Percentiles rank a stretch among this genome's conserved stretches.
These are phyloP conservation scores for Chromis chromis DNA, from an alignment of 2,797 vertebrate genomes.

Conservation along the genomic window DNA sequence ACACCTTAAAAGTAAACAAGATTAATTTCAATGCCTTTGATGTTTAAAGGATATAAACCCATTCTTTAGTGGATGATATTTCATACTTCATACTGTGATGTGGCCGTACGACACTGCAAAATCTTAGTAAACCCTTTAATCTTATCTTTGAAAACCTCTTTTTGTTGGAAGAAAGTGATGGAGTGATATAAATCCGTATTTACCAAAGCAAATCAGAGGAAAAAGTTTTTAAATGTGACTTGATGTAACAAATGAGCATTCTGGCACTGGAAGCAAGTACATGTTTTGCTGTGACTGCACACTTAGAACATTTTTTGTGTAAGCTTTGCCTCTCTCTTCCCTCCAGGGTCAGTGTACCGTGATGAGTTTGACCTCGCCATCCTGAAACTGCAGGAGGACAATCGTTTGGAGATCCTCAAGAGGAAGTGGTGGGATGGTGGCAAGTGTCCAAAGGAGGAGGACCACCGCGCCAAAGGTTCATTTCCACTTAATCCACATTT, in stretches of 20 bases:
- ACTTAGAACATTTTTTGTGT: not conserved
- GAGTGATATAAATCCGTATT: not conserved
- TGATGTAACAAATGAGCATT: not conserved
- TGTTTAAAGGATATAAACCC: constrained; percentile 47
- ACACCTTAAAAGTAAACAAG: constrained; percentile 58
- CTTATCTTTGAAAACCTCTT: constrained; percentile 15
- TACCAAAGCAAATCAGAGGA: not conserved
- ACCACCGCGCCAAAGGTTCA: constrained; percentile 97
- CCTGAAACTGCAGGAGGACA: constrained; percentile 97
- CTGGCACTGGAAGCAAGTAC: too few species aligned
- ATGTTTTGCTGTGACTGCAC: too few species aligned
- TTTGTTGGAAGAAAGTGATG: constrained; percentile 6
- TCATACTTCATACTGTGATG: not conserved
- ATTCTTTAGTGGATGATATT: constrained; percentile 26
- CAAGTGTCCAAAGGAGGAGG: constrained; percentile 97
- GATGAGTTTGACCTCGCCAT: constrained; percentile 98
- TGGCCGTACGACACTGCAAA: constrained; percentile 29
- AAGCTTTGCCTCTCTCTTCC: constrained; percentile 15
- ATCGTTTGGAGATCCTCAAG: constrained; percentile 97
- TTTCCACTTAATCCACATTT: constrained; percentile 13
- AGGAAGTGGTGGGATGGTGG: constrained; percentile 99
- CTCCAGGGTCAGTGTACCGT: constrained; percentile 91
- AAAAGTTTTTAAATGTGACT: not conserved
- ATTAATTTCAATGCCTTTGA: constrained; percentile 58
- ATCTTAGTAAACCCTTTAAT: constrained; percentile 23